These are phyloP conservation scores for Mnemiopsis leidyi DNA, from an alignment of 37 sponge, comb jelly and placozoan species.

Conservation along the genomic window DNA sequence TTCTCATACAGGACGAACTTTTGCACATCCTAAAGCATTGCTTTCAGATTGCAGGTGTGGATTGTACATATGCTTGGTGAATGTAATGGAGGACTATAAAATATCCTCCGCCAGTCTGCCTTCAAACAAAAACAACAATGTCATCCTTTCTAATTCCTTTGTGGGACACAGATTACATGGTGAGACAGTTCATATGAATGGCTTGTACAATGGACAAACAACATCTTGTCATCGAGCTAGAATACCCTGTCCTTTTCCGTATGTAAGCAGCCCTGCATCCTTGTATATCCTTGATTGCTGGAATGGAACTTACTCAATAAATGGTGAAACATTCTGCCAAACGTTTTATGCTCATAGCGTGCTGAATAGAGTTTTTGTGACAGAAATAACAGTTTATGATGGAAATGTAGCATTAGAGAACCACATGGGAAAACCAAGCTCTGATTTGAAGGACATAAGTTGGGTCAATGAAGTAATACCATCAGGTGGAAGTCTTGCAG, in stretches of 20 bases:
- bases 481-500: neutral
- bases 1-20: no score
- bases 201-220: conserved; percentile 31
- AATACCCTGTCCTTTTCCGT: conserved; percentile 27
- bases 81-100: neutral
- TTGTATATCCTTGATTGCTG: neutral
- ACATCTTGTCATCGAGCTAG: conserved; percentile 46
- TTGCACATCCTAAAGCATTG: no score
- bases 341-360: conserved; percentile 28
- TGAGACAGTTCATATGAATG: conserved; percentile 35
- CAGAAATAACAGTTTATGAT: conserved; percentile 10
- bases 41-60: no score
- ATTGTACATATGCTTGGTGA: neutral
- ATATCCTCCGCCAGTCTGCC: conserved; percentile 15
- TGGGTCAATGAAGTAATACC: neutral
- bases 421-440: neutral
- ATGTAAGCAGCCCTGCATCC: neutral
- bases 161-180: conserved; percentile 34
- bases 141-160: conserved; percentile 54
- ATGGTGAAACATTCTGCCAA: neutral
- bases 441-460: neutral
- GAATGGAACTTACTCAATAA: neutral
- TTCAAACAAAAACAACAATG: conserved; percentile 20
- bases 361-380: conserved; percentile 15
- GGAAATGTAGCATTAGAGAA: neutral